Percentiles rank a stretch among this genome's conserved stretches.
Conservation (phyloP, 2,797 vertebrate species). For the Brachyalestes nurse region DNA sequence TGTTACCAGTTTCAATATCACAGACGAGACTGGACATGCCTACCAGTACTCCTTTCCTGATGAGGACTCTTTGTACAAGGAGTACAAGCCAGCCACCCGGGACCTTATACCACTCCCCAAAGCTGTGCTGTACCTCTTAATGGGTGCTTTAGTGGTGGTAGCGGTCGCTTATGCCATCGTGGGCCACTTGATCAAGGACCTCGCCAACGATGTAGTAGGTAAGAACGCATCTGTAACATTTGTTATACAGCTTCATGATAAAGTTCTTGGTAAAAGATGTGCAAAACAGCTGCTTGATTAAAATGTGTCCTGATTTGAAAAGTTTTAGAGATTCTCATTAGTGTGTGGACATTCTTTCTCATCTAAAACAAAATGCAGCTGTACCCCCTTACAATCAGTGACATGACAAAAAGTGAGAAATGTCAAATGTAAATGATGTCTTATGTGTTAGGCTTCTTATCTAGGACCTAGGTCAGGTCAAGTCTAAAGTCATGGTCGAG, state of each 20-base stretch:
- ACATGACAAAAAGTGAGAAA: too few relatives aligned
- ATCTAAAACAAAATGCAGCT: too few relatives aligned
- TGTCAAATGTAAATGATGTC: neutral
- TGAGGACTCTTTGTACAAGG: conserved; percentile 75
- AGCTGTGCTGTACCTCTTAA: conserved; percentile 81
- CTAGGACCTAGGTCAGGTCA: neutral
- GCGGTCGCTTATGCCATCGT: conserved; percentile 85
- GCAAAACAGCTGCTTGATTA: neutral
- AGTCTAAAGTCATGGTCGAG: neutral
- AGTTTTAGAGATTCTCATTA: neutral
- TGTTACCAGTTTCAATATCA: conserved; percentile 63
- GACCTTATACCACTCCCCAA: conserved; percentile 81
- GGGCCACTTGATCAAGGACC: conserved; percentile 86
- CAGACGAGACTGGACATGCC: conserved; percentile 50
- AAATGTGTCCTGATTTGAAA: neutral
- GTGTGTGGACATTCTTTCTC: too few relatives aligned
- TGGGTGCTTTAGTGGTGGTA: conserved; percentile 82
- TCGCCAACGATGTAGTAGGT: conserved; percentile 85
- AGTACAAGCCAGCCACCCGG: conserved; percentile 74
- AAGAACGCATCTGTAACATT: conserved; percentile 8
- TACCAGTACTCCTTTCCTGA: conserved; percentile 61
- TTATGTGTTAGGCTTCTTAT: neutral
- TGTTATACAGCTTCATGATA: neutral
- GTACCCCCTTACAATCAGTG: too few relatives aligned
- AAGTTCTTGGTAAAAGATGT: neutral